Conservation (phyloP, 2,888 invertebrate genomes). For the Chaetoderma sp. region DNA sequence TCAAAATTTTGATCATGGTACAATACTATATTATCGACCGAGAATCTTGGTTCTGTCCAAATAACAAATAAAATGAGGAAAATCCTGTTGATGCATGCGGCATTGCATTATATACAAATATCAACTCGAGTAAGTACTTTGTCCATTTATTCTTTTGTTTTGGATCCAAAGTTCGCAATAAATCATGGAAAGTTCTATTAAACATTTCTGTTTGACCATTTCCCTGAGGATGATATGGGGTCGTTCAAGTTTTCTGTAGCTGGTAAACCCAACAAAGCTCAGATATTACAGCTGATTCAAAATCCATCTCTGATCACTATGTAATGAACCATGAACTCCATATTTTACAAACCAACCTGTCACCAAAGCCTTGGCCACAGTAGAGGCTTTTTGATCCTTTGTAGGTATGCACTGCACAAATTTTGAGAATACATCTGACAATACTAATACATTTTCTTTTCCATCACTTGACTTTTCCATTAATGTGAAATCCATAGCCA, state of each 20-base stretch:
- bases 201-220: background rate
- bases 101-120: background rate
- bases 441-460: too few species aligned
- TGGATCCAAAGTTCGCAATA: background rate
- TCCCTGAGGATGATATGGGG: background rate
- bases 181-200: background rate
- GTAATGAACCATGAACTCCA: background rate
- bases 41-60: too few species aligned
- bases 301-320: background rate
- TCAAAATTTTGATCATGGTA: too few species aligned
- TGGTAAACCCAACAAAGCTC: background rate
- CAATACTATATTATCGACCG: too few species aligned
- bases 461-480: too few species aligned
- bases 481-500: too few species aligned
- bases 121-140: background rate
- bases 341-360: background rate
- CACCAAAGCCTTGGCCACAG: background rate
- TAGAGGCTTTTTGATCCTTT: background rate
- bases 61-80: background rate
- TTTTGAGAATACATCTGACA: too few species aligned
- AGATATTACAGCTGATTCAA: background rate
- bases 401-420: too few species aligned
- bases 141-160: background rate
- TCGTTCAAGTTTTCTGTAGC: background rate
- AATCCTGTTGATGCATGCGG: background rate